Conservation (phyloP, 2,113 vertebrate genomes). For the Pelvicachromis taeniatus region DNA sequence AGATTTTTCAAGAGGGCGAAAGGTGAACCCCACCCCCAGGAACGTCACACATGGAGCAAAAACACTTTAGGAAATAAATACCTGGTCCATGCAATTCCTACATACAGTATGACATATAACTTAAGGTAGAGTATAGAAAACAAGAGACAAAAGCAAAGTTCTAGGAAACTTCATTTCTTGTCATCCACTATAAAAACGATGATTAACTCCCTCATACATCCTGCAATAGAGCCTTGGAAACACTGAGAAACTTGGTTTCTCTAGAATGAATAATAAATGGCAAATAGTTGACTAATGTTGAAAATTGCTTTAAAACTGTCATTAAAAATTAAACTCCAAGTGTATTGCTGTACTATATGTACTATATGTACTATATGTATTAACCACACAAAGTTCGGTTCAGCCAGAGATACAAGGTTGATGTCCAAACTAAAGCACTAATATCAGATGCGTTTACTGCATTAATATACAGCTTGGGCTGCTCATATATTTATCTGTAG, state of each 20-base stretch:
- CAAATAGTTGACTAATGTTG: neutral
- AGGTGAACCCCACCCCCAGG: slow-evolving; percentile 80
- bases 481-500: neutral
- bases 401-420: neutral
- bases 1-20: slow-evolving; percentile 85
- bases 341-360: slow-evolving; percentile 41
- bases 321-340: slow-evolving; percentile 21
- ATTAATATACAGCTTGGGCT: neutral
- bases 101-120: slow-evolving; percentile 78
- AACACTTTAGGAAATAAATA: slow-evolving; percentile 69
- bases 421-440: neutral
- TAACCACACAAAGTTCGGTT: neutral
- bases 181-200: slow-evolving; percentile 76
- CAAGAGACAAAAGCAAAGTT: slow-evolving; percentile 76
- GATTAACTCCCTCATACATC: slow-evolving; percentile 63
- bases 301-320: neutral
- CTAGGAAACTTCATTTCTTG: slow-evolving; percentile 73
- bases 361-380: too few species aligned
- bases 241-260: neutral
- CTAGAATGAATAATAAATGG: neutral
- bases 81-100: slow-evolving; percentile 81
- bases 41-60: slow-evolving; percentile 79
- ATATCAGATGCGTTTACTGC: neutral
- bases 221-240: slow-evolving; percentile 27
- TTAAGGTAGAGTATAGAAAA: slow-evolving; percentile 76